Percentiles rank a stretch among this genome's conserved stretches.
phyloP scores from a whole-genome alignment of 2,113 vertebrate genomes.

The Nibea coibor region DNA sequence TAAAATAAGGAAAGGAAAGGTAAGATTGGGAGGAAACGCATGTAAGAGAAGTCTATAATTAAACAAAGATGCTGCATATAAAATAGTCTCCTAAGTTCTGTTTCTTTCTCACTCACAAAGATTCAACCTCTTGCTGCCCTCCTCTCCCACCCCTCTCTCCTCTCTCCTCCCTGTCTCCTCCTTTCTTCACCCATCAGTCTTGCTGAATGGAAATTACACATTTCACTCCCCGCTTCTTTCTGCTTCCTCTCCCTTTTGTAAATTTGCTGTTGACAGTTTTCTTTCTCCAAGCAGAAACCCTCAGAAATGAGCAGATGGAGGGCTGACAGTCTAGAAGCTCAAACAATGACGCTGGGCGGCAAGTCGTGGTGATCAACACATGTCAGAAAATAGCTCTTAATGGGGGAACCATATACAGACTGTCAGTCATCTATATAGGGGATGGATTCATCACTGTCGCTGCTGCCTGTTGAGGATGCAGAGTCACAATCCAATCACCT shows the following conservation, averaged over 20 bases:
- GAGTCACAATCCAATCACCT: constrained; percentile 17
- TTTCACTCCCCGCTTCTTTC: constrained; percentile 39
- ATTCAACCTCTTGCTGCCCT: constrained; percentile 4
- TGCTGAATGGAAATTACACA: constrained; percentile 59
- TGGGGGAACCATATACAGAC: constrained; percentile 36
- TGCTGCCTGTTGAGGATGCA: not conserved
- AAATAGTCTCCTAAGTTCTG: not conserved
- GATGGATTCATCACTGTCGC: constrained; percentile 1
- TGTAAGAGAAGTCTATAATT: not conserved
- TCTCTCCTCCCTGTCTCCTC: constrained; percentile 12
- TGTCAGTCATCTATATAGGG: constrained; percentile 39
- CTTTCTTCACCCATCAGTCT: constrained; percentile 54
- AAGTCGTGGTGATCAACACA: constrained; percentile 55
- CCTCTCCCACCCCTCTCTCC: not conserved
- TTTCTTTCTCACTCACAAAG: constrained; percentile 7
- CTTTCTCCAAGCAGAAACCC: constrained; percentile 60
- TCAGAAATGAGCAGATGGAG: constrained; percentile 71
- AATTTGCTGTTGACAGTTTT: constrained; percentile 57
- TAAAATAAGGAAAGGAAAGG: constrained; percentile 20
- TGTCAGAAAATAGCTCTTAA: constrained; percentile 60
- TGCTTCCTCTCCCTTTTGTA: constrained; percentile 46
- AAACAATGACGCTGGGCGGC: constrained; percentile 52
- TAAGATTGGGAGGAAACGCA: constrained; percentile 28
- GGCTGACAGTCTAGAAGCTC: constrained; percentile 65
- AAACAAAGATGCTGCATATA: constrained; percentile 6